Percentiles rank a stretch among this genome's conserved stretches.
Conservation (phyloP, 2,797 vertebrate species). For the Anniella stebbinsi region DNA sequence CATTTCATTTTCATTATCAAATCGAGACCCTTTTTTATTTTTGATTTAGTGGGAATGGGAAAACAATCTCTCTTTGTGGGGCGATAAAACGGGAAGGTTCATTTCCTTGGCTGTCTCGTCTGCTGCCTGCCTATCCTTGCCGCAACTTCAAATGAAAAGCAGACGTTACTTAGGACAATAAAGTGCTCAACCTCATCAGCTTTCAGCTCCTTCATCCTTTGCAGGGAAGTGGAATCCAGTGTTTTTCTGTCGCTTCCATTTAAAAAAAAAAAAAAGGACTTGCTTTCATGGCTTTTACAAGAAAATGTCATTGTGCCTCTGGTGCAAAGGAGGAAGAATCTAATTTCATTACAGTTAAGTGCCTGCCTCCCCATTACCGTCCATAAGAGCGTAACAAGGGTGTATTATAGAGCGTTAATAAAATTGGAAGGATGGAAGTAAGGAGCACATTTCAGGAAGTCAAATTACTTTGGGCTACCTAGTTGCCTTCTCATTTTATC, state of each 20-base stretch:
- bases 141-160: slow-evolving; percentile 63
- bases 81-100: slow-evolving; percentile 54
- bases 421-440: slow-evolving; percentile 73
- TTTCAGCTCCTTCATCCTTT: slow-evolving; percentile 66
- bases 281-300: slow-evolving; percentile 70
- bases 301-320: slow-evolving; percentile 69
- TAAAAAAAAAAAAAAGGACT: slow-evolving; percentile 77
- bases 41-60: slow-evolving; percentile 38
- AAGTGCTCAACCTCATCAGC: slow-evolving; percentile 64
- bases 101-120: slow-evolving; percentile 45
- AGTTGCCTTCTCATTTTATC: slow-evolving; percentile 72
- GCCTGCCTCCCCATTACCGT: slow-evolving; percentile 75
- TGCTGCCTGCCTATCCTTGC: slow-evolving; percentile 47
- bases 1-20: slow-evolving; percentile 54
- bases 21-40: slow-evolving; percentile 8
- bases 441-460: slow-evolving; percentile 73
- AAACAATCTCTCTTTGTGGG: slow-evolving; percentile 17
- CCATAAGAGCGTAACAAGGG: slow-evolving; percentile 71
- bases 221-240: slow-evolving; percentile 55
- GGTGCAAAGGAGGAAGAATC: slow-evolving; percentile 63
- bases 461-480: slow-evolving; percentile 77
- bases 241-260: slow-evolving; percentile 56
- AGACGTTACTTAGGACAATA: slow-evolving; percentile 46
- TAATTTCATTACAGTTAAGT: slow-evolving; percentile 78
- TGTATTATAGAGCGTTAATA: slow-evolving; percentile 79